These are phyloP conservation scores for Tinamus guttatus DNA, from an alignment of 2,113 vertebrate genomes.

Conservation along the genomic window DNA sequence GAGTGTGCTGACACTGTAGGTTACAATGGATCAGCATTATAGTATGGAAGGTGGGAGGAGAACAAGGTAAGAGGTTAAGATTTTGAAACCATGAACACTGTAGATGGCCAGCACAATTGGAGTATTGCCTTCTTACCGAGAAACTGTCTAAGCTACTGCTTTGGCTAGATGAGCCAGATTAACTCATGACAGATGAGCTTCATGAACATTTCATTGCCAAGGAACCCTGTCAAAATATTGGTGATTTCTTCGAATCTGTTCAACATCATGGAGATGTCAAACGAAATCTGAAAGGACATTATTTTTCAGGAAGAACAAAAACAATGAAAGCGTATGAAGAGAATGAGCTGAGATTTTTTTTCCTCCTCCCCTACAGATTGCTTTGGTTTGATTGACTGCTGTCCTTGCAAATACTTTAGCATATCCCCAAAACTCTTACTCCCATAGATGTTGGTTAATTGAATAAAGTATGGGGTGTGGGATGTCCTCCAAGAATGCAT, in stretches of 20 bases:
- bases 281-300: conserved; percentile 74
- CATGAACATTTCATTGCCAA: conserved; percentile 78
- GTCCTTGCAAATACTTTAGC: background rate
- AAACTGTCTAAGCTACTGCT: conserved; percentile 63
- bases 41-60: background rate
- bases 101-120: background rate
- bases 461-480: background rate
- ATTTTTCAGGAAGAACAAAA: conserved; percentile 75
- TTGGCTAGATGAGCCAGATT: conserved; percentile 78
- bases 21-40: background rate
- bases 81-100: background rate
- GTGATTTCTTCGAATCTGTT: conserved; percentile 79
- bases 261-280: conserved; percentile 78
- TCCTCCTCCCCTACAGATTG: background rate
- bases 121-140: background rate
- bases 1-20: background rate
- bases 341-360: conserved; percentile 39
- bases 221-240: conserved; percentile 80
- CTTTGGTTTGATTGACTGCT: conserved; percentile 33
- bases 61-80: background rate
- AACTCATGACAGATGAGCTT: conserved; percentile 79
- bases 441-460: background rate
- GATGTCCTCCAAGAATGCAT: background rate
- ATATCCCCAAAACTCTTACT: background rate
- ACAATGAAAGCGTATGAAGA: conserved; percentile 64